Conservation (phyloP, 2,797 vertebrate species). For the Cryptoprocta ferox region DNA sequence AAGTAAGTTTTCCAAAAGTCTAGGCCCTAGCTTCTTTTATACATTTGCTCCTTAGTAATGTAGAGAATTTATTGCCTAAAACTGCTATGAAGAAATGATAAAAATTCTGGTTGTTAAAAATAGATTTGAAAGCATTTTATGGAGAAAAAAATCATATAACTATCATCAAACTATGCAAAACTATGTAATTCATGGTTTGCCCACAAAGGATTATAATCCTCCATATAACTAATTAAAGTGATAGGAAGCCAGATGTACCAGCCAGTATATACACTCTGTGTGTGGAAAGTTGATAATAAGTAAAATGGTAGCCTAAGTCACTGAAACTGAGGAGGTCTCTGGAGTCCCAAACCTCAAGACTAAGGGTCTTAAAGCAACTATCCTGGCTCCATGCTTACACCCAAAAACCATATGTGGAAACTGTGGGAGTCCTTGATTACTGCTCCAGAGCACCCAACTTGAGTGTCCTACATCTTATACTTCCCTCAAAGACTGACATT, state of each 20-base stretch:
- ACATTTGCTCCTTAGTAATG: conserved; percentile 31
- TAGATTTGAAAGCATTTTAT: conserved; percentile 48
- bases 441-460: background rate
- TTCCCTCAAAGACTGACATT: conserved; percentile 20
- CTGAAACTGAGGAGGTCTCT: background rate
- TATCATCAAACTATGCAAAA: conserved; percentile 6
- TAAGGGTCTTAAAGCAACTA: background rate
- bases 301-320: background rate
- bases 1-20: conserved; percentile 39
- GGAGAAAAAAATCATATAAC: background rate
- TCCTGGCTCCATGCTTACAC: background rate
- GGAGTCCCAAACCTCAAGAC: background rate
- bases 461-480: background rate
- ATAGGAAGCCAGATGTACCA: background rate
- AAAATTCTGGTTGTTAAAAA: conserved; percentile 42
- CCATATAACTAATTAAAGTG: conserved; percentile 23
- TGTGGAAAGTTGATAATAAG: background rate
- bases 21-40: conserved; percentile 21
- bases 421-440: background rate
- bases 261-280: background rate
- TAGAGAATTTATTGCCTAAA: conserved; percentile 32
- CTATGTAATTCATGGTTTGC: conserved; percentile 34
- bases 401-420: conserved; percentile 12
- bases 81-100: conserved; percentile 47
- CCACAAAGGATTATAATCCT: conserved; percentile 23